Base-by-base conservation (phyloP, 2,888 invertebrate species). In the Drosophila neonasuta region DNA sequence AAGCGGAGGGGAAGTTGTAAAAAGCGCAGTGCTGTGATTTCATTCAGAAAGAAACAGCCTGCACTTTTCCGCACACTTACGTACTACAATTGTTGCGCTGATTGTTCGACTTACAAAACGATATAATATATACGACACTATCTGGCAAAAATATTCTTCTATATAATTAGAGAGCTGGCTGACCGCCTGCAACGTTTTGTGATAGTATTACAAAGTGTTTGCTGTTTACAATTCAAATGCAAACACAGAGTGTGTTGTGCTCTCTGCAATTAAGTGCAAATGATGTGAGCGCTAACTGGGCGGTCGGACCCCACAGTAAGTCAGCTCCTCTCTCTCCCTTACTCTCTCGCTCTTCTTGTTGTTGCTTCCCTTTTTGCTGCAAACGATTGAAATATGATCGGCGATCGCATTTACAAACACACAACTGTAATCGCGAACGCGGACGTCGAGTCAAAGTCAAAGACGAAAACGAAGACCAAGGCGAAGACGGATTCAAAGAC, bases 401-500 rank as follows among this genome's bases (percentile, higher is more conserved):
- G 68, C 73, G 81, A 81, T 86, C 84, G 81, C 79, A 78, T 80
- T 83, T 75, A 83, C 84, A 83, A 86, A 69, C 65, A 71, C 71
- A 71, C 71, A 70, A 81, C 57, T 80, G 83, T 79, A 80, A 71
- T 62, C 79, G 77, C 70, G 61, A 49, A 72, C 59, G 64, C 30
- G 42, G 42, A 44, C 59, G 64, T 20, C 30, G 20, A 32, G 8
- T 42, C 42, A 8, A 24, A 46, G 24, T 29, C 24, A 2, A 46
- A 45, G 32, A 20, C n/a, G 52, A 30, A 50, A 17, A 32, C 15
- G 49, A 20, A 15, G 11, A 11, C 6, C 29, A 51, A 1, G 20
- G 9, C 20, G 10, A 29, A 42, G 11, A 20, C 17, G 44, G 24
- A 24, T 24, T 24, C 24, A 24, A 24, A 24, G 20, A 68, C 68